Percentiles rank a stretch among this genome's conserved stretches.
Conservation (phyloP, 2,113 vertebrate species). For the Ceyx melanurus region DNA sequence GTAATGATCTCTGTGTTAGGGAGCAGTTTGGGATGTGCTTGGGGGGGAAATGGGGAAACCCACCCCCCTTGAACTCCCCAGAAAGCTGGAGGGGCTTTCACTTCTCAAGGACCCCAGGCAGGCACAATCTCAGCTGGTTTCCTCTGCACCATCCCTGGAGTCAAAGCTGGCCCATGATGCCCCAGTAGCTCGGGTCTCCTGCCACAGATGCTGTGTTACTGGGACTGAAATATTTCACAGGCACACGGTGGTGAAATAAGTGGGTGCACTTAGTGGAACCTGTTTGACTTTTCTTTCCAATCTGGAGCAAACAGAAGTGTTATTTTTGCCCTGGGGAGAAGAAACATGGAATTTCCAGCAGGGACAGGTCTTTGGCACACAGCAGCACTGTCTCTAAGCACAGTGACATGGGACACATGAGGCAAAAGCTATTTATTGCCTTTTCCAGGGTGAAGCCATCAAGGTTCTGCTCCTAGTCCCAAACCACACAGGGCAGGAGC, state of each 20-base stretch:
- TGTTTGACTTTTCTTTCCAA: background rate
- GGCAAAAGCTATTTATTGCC: background rate
- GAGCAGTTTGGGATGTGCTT: background rate
- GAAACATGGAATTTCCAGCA: background rate
- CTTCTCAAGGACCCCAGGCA: background rate
- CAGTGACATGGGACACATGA: background rate
- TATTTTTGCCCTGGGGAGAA: background rate
- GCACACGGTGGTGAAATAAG: background rate
- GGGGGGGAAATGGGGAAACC: too few relatives aligned
- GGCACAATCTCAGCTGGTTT: background rate
- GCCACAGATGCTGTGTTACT: fast-evolving
- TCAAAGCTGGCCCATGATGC: background rate
- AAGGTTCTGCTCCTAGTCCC: background rate
- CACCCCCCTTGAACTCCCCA: too few relatives aligned
- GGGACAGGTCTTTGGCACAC: background rate
- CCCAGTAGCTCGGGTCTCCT: background rate
- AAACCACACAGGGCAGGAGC: background rate
- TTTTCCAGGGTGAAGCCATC: background rate
- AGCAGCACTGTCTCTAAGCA: background rate
- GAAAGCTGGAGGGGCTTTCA: background rate
- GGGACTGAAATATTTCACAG: background rate
- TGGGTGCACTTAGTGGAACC: fast-evolving
- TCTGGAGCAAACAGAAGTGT: background rate
- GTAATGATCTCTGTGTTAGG: fast-evolving
- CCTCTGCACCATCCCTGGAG: background rate